Evolutionary conservation across 2,888 invertebrate species (phyloP), one percentile per base, ranked within the genome.

Genomic region (Limenitis camilla): DNA sequence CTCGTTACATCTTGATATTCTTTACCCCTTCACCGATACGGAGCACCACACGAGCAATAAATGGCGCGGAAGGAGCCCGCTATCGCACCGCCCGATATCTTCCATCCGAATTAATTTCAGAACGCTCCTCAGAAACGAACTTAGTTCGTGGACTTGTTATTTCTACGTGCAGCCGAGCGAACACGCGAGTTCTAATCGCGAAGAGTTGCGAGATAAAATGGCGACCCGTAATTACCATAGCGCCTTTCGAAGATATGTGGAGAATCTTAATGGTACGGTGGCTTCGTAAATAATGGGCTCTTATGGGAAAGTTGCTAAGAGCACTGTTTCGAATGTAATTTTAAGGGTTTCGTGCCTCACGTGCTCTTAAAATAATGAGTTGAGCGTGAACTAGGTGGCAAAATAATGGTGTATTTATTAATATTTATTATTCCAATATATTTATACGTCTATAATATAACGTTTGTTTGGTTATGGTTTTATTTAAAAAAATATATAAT

Each of bases 171-270:
- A 74, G 55, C 72, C 70, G 70, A 76, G 76, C 78, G 78, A 63
- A 66, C 68, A 66, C 72, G 75, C 78, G 79, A 71, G 72, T 71
- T 81, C 79, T 82, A 83, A 83, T 82, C 83, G 81, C 72, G 79
- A 76, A 79, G 80, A 79, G 76, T 78, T 78, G 77, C 79, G 71
- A 81, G 85, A 85, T 86, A 87, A 86, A 86, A 85, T 84, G 84
- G 81, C 85, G 84, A 86, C 85, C 85, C 81, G 74, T 85, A 87
- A 87, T 87, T 87, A 86, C 84, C 86, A 87, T 87, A 86, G 82
- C 81, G 84, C 77, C 81, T 84, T 83, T 76, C 83, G 84, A 84
- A 86, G 84, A 87, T 86, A 86, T 84, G 86, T 85, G 80, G 83
- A 81, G 83, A 83, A 84, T 87, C 83, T 85, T 86, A 86, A 87